A percentile compares a stretch with the other conserved stretches of the same genome.
These are phyloP conservation scores for Cochlearius cochlearius DNA, from an alignment of 2,113 vertebrate species.

Conservation along the genomic window DNA sequence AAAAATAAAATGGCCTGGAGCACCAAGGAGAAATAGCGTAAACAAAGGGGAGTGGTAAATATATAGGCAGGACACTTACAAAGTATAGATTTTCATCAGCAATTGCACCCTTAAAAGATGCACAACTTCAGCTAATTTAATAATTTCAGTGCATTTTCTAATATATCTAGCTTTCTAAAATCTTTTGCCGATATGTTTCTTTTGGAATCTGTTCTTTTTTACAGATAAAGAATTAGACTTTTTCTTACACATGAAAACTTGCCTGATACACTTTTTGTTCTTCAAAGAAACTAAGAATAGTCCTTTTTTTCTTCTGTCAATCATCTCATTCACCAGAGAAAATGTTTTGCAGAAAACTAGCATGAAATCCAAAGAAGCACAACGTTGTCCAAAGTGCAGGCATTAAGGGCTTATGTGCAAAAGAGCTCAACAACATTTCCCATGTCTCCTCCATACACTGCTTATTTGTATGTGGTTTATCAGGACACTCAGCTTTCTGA, in stretches of 20 bases:
- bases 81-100: not conserved
- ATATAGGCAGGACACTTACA: not conserved
- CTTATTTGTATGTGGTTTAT: not conserved
- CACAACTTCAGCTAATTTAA: not conserved
- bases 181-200: not conserved
- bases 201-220: not conserved
- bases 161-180: not conserved
- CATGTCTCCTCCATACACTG: not conserved
- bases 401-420: not conserved
- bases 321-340: not conserved
- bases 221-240: not conserved
- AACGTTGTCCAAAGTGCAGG: not conserved
- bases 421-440: not conserved
- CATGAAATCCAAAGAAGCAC: not conserved
- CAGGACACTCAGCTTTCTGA: not conserved
- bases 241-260: not conserved
- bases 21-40: not conserved
- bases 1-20: not conserved
- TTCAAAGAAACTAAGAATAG: not conserved
- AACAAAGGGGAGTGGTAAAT: not conserved
- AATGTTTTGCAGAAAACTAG: not conserved
- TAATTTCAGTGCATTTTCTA: not conserved
- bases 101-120: not conserved
- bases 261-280: not conserved
- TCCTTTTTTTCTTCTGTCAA: not conserved